These are phyloP conservation scores for Muscina levida DNA, from an alignment of 2,888 invertebrate genomes.

Conservation along the genomic window DNA sequence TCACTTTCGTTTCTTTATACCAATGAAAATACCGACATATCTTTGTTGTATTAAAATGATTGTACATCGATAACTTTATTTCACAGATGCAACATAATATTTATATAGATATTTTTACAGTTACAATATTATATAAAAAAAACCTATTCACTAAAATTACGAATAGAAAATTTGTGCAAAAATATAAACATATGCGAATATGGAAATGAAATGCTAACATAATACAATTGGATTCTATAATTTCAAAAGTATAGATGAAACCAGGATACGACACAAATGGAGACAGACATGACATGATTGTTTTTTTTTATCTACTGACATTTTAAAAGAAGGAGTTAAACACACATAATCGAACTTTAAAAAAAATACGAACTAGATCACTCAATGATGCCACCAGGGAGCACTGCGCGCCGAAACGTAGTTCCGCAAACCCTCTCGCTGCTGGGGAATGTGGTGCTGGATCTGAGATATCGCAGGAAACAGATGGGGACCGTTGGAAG, in stretches of 20 bases:
- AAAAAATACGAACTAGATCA: conserved; percentile 10
- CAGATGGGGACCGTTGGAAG: conserved; percentile 76
- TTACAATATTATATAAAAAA: conserved; percentile 13
- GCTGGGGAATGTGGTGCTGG: conserved; percentile 35
- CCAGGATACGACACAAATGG: not conserved
- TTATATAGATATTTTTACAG: not conserved
- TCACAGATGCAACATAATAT: conserved; percentile 26
- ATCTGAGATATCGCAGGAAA: conserved; percentile 70
- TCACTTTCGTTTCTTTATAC: no score
- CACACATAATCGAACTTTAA: not conserved
- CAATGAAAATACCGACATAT: no score
- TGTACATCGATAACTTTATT: conserved; percentile 17
- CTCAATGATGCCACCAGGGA: conserved; percentile 73
- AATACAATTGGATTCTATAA: conserved; percentile 13
- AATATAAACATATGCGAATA: conserved; percentile 2
- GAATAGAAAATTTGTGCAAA: conserved; percentile 3
- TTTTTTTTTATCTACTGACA: conserved; percentile 17
- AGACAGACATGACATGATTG: conserved; percentile 20
- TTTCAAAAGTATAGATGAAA: conserved; percentile 21
- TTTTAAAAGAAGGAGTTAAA: no score
- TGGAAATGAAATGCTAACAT: conserved; percentile 8
- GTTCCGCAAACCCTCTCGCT: conserved; percentile 71
- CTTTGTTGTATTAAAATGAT: not conserved
- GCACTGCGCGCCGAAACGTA: conserved; percentile 73
- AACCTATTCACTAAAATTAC: conserved; percentile 7